These are phyloP conservation scores for Bradypus variegatus DNA, from an alignment of 2,797 vertebrate species.

Conservation along the genomic window DNA sequence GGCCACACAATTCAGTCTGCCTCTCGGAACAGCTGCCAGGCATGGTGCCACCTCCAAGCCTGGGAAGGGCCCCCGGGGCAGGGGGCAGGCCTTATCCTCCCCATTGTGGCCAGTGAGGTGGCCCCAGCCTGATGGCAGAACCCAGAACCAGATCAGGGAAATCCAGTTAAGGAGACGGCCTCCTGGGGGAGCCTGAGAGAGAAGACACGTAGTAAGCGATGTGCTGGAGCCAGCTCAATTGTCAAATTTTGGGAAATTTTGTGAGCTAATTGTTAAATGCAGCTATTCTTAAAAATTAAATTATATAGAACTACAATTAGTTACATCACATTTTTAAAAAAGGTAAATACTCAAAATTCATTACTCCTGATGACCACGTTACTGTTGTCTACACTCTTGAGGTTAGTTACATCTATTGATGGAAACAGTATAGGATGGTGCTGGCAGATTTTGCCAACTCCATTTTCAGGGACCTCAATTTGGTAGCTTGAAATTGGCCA, in stretches of 20 bases:
- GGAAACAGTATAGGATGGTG: neutral
- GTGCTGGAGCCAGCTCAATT: neutral
- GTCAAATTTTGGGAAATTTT: neutral
- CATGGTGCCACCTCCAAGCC: neutral
- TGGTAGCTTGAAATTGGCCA: neutral
- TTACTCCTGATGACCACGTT: neutral
- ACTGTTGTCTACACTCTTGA: neutral
- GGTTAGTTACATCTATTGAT: neutral
- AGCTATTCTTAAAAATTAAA: neutral
- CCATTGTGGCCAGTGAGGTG: neutral
- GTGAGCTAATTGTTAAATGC: neutral
- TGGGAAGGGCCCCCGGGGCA: constrained; percentile 34
- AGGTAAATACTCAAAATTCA: neutral
- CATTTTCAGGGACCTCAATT: neutral
- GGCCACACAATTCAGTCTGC: neutral
- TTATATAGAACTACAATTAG: neutral
- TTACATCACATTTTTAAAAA: neutral
- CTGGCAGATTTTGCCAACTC: neutral
- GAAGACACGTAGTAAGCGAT: neutral
- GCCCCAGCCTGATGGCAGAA: neutral
- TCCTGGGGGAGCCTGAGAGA: neutral
- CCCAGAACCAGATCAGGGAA: neutral
- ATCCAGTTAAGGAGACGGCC: neutral
- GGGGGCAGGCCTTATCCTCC: neutral
- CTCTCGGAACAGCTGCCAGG: constrained; percentile 52